Evolutionary conservation across 1,140 invertebrate species (phyloP).

Genomic region (Drosophila watanabei): DNA sequence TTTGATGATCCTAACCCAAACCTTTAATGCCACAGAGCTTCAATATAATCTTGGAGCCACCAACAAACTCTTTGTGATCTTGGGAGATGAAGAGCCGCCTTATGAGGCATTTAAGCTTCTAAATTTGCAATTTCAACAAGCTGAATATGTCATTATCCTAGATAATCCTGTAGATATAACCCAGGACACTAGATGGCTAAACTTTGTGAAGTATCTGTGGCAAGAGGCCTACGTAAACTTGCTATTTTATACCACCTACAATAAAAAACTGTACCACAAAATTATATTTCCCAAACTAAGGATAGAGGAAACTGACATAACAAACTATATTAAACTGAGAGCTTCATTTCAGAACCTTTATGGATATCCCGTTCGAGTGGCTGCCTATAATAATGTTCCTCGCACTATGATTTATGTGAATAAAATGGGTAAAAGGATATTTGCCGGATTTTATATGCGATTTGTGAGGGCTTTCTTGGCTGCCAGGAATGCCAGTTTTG

Average conservation of each 20-base stretch:
- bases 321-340: not conserved
- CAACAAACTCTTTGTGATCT: constrained; percentile 46
- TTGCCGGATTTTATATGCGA: constrained; percentile 57
- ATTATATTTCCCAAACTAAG: constrained; percentile 31
- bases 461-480: constrained; percentile 49
- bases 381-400: constrained; percentile 54
- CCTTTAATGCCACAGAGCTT: constrained; percentile 32
- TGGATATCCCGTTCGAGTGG: constrained; percentile 43
- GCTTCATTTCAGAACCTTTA: constrained; percentile 15
- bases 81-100: constrained; percentile 17
- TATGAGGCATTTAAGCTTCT: constrained; percentile 21
- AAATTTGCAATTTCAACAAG: constrained; percentile 33
- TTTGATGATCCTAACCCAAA: constrained; percentile 24
- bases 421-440: constrained; percentile 6
- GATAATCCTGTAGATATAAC: not conserved
- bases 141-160: constrained; percentile 49
- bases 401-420: constrained; percentile 46
- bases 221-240: constrained; percentile 47
- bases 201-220: constrained; percentile 26
- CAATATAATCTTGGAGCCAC: constrained; percentile 6
- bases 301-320: constrained; percentile 11
- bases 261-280: constrained; percentile 35
- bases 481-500: constrained; percentile 45
- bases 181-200: constrained; percentile 22
- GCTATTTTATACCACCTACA: constrained; percentile 24